Evolutionary conservation across 2,888 invertebrate species (phyloP).

Genomic region (Microctonus aethiopoides): DNA sequence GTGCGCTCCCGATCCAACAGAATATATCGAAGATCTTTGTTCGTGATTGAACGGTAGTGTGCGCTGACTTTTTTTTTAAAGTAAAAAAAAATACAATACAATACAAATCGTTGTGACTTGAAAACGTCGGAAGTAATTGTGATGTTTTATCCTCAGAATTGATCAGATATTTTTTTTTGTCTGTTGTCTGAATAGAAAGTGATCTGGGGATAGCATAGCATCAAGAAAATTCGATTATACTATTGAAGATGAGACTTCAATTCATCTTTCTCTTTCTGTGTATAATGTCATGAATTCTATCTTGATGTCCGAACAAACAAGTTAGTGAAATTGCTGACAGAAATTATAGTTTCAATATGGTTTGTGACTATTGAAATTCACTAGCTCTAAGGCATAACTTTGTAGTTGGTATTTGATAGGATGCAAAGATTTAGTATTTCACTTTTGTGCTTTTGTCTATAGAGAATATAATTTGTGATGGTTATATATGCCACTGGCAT

Average conservation of each 20-base stretch:
- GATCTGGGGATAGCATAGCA: not conserved
- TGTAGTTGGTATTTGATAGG: not conserved
- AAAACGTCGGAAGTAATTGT: not conserved
- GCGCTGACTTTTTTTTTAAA: slow-evolving; percentile 33
- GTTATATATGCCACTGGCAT: not conserved
- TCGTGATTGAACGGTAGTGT: slow-evolving; percentile 36
- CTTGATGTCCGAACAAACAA: not conserved
- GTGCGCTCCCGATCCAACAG: not conserved
- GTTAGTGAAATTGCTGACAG: not conserved
- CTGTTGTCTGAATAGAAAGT: not conserved
- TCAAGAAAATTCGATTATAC: not conserved
- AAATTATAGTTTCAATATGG: not conserved
- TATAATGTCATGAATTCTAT: not conserved
- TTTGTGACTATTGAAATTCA: not conserved
- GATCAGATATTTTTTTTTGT: not conserved
- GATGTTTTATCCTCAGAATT: not conserved
- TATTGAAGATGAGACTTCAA: not conserved
- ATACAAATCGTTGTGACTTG: not conserved
- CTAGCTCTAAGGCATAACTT: not conserved
- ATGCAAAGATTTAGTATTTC: not conserved
- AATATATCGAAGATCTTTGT: slow-evolving; percentile 9
- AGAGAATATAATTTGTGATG: not conserved
- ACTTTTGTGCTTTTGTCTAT: not conserved
- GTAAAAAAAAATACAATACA: not conserved
- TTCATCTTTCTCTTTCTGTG: too few species aligned